Percentiles rank a stretch among this genome's conserved stretches.
Evolutionary conservation across 2,888 invertebrate genomes (phyloP).

Genomic region (Scrobipalpa atriplicella): DNA sequence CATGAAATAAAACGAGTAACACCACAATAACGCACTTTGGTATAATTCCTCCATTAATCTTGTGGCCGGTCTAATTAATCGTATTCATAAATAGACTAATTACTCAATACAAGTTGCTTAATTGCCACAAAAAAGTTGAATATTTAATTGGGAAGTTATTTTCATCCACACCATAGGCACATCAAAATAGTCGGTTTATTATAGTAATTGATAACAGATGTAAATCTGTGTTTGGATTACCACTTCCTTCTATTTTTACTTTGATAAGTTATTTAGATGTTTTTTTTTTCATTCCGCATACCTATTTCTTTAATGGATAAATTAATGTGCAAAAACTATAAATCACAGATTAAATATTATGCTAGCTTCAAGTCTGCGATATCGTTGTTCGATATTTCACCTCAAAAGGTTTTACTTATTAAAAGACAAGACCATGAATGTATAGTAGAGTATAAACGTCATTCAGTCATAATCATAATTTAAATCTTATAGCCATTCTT

Average conservation of each 20-base stretch:
- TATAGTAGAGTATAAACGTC: too few relatives aligned
- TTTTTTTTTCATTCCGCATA: too few relatives aligned
- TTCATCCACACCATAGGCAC: neutral
- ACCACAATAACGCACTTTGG: conserved; percentile 30
- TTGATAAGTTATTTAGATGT: too few relatives aligned
- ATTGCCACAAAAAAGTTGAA: conserved; percentile 27
- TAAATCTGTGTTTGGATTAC: conserved; percentile 18
- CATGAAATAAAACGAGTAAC: conserved; percentile 19
- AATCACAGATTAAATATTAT: too few relatives aligned
- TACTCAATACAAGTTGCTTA: conserved; percentile 35
- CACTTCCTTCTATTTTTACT: neutral
- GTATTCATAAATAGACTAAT: conserved; percentile 48
- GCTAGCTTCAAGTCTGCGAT: too few relatives aligned
- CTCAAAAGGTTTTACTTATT: too few relatives aligned
- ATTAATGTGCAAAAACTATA: too few relatives aligned
- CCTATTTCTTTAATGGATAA: too few relatives aligned
- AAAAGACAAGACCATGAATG: too few relatives aligned
- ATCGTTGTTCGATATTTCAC: too few relatives aligned
- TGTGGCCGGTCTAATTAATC: conserved; percentile 46
- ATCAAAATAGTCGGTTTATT: conserved; percentile 8
- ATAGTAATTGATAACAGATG: conserved; percentile 39
- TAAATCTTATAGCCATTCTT: neutral
- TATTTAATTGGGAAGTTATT: conserved; percentile 23
- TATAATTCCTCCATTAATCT: conserved; percentile 39
- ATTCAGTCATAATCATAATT: too few relatives aligned